Conservation (phyloP, 2,888 invertebrate genomes). For the Drosophila suboccidentalis region DNA sequence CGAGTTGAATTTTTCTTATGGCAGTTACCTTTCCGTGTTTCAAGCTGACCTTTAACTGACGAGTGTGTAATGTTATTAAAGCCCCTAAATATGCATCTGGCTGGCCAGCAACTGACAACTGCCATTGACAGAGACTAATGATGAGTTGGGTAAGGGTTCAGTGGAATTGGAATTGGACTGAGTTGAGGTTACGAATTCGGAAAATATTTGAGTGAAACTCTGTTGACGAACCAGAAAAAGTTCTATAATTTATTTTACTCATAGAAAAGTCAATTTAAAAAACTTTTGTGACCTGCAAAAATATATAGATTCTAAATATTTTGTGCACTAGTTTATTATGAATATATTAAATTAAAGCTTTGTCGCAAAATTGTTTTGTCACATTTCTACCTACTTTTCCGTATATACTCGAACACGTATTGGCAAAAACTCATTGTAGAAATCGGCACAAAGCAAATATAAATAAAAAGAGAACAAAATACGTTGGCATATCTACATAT, state of each 20-base stretch:
- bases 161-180: background rate
- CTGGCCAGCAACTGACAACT: slow-evolving; percentile 21
- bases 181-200: background rate
- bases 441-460: slow-evolving; percentile 16
- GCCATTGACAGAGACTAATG: slow-evolving; percentile 27
- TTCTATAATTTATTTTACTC: background rate
- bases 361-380: slow-evolving; percentile 5
- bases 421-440: slow-evolving; percentile 18
- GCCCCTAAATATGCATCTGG: slow-evolving; percentile 18
- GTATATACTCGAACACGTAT: background rate
- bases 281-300: background rate
- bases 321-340: slow-evolving; percentile 2
- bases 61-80: slow-evolving; percentile 16
- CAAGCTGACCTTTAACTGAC: slow-evolving; percentile 21
- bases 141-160: slow-evolving; percentile 20
- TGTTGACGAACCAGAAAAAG: background rate
- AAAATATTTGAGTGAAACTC: slow-evolving; percentile 1
- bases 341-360: slow-evolving; percentile 2
- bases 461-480: slow-evolving; percentile 34
- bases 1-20: slow-evolving; percentile 11
- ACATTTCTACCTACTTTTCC: background rate
- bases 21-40: slow-evolving; percentile 10
- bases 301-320: background rate
- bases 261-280: background rate
- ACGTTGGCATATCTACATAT: slow-evolving; percentile 74